phyloP scores from a whole-genome alignment of 23 tunicate species.

The Diplosoma virens region DNA sequence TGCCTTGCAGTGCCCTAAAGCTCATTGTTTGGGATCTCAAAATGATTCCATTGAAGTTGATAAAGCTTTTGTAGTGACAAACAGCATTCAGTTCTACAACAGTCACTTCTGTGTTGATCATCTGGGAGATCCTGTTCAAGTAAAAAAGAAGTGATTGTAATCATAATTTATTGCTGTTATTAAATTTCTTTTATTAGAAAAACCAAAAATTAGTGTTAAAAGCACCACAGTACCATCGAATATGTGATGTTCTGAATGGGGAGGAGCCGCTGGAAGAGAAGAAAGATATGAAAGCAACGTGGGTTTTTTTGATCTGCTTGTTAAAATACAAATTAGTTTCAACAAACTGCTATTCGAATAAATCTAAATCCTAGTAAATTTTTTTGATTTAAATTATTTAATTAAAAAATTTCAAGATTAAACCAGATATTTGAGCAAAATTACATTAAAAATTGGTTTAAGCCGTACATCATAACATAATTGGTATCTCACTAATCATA shows the following conservation, averaged over 20 bases:
- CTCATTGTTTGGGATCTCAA: neutral
- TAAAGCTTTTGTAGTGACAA: conserved; percentile 32
- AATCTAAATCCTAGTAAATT: too few relatives aligned
- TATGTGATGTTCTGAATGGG: conserved; percentile 40
- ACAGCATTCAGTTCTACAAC: conserved; percentile 46
- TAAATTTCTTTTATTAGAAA: neutral
- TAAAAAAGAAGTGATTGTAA: neutral
- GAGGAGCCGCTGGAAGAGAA: conserved; percentile 13
- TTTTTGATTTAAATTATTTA: too few relatives aligned
- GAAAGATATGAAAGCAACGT: conserved; percentile 4
- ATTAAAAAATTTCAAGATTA: too few relatives aligned
- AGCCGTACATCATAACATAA: too few relatives aligned
- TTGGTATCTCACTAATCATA: too few relatives aligned
- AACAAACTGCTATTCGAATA: too few relatives aligned
- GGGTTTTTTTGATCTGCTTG: neutral
- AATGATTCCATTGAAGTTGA: neutral
- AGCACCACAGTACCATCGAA: conserved; percentile 28
- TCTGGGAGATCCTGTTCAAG: conserved; percentile 50
- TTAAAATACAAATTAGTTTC: too few relatives aligned
- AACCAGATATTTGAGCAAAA: too few relatives aligned
- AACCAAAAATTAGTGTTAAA: neutral
- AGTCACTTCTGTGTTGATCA: conserved; percentile 67
- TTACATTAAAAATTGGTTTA: too few relatives aligned
- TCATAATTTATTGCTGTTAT: neutral
- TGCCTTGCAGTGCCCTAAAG: conserved; percentile 1